Conservation (phyloP, 2,113 vertebrate species). For the Scolopax mira region DNA sequence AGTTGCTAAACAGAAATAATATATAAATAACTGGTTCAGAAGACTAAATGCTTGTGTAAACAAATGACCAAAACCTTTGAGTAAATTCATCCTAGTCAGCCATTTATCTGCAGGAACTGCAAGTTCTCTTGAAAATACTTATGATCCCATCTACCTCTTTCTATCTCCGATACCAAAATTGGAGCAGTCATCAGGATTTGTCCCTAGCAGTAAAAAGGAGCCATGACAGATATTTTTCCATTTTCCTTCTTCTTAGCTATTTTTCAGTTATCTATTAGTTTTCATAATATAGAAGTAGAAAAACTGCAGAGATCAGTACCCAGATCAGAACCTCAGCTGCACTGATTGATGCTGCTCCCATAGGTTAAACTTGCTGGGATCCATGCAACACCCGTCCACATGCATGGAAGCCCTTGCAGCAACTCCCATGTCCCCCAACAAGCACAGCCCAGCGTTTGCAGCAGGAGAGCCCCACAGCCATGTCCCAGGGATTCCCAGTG, state of each 20-base stretch:
- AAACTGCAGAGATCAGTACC: not conserved
- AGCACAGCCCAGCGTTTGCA: rapidly evolving
- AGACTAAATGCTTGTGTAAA: not conserved
- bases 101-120: not conserved
- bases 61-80: not conserved
- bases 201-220: not conserved
- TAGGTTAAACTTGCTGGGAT: not conserved
- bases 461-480: rapidly evolving
- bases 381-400: rapidly evolving
- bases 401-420: not conserved
- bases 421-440: not conserved
- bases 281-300: not conserved
- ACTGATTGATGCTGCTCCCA: not conserved
- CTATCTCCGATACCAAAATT: not conserved
- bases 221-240: rapidly evolving
- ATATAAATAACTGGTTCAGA: not conserved
- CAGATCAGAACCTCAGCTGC: not conserved
- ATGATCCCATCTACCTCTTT: not conserved
- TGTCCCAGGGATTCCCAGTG: rapidly evolving
- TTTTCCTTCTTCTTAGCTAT: not conserved
- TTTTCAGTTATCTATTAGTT: not conserved
- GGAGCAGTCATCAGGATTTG: not conserved
- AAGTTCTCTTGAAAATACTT: not conserved
- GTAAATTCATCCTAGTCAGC: not conserved
- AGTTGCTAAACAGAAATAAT: not conserved